Percentiles rank a stretch among this genome's conserved stretches.
Conservation (phyloP, 2,888 invertebrate species). For the Agrotis exclamationis region DNA sequence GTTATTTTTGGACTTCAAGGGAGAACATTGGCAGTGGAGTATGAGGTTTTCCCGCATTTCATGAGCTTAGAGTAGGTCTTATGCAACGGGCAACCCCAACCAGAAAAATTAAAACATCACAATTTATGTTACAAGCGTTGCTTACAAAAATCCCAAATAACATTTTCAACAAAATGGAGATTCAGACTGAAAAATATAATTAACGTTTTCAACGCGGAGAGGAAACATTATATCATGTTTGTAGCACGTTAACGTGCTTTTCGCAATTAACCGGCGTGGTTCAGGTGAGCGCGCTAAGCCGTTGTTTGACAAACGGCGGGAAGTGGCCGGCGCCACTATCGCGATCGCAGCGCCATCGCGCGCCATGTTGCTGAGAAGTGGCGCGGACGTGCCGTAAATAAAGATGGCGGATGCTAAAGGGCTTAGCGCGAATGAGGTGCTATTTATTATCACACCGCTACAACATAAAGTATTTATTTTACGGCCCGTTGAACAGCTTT, state of each 20-base stretch:
- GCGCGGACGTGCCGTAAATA: slow-evolving; percentile 86
- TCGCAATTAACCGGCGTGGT: slow-evolving; percentile 83
- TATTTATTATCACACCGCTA: slow-evolving; percentile 68
- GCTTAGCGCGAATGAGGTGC: slow-evolving; percentile 73
- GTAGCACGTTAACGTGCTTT: slow-evolving; percentile 83
- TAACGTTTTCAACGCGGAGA: slow-evolving; percentile 70
- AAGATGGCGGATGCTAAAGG: slow-evolving; percentile 80
- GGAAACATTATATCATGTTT: slow-evolving; percentile 87
- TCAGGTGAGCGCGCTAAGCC: slow-evolving; percentile 82
- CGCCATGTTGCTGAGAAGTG: slow-evolving; percentile 74
- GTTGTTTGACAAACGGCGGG: slow-evolving; percentile 86
- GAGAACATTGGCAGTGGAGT: not conserved
- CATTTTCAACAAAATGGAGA: slow-evolving; percentile 62
- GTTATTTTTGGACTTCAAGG: not conserved
- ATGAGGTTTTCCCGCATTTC: not conserved
- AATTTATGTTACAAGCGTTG: slow-evolving; percentile 39
- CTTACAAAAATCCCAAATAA: slow-evolving; percentile 63
- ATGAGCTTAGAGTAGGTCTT: not conserved
- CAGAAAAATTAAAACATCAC: slow-evolving; percentile 22
- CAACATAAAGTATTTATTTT: slow-evolving; percentile 66
- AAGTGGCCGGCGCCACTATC: slow-evolving; percentile 81
- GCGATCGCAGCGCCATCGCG: slow-evolving; percentile 69
- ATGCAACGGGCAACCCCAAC: slow-evolving; percentile 14
- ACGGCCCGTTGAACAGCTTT: slow-evolving; percentile 59
- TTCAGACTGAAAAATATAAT: slow-evolving; percentile 72